A percentile compares a stretch with the other conserved stretches of the same genome.
These are phyloP conservation scores for Dryococelus australis DNA, from an alignment of 2,888 invertebrate genomes.

Conservation along the genomic window DNA sequence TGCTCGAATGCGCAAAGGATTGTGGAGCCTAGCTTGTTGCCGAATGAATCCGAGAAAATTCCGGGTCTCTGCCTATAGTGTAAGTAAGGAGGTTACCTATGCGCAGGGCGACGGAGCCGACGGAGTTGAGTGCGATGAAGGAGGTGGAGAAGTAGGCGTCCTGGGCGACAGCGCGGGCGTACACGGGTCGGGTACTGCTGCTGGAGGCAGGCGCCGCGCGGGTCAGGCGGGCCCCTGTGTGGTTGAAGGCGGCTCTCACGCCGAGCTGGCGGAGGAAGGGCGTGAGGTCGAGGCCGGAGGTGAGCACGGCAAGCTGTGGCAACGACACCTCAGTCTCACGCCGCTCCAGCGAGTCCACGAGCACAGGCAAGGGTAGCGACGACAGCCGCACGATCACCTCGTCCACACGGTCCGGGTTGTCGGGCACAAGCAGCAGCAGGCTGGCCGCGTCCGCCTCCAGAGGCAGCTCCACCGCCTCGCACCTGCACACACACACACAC, in stretches of 20 bases:
- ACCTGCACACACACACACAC: slow-evolving; percentile 43
- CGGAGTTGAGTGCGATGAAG: slow-evolving; percentile 53
- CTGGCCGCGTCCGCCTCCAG: slow-evolving; percentile 52
- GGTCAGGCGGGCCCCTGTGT: slow-evolving; percentile 38
- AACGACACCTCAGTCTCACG: slow-evolving; percentile 52
- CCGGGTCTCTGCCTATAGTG: no score
- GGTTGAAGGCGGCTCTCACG: slow-evolving; percentile 48
- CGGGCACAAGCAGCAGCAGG: slow-evolving; percentile 52
- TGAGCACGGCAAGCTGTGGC: slow-evolving; percentile 53
- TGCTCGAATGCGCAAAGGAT: no score
- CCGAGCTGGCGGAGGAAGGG: slow-evolving; percentile 51
- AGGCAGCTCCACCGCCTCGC: slow-evolving; percentile 51
- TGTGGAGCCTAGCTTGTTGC: no score
- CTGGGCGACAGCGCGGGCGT: slow-evolving; percentile 51
- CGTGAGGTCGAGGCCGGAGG: slow-evolving; percentile 50
- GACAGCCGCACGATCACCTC: slow-evolving; percentile 48
- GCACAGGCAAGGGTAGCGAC: slow-evolving; percentile 38
- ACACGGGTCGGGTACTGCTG: no score
- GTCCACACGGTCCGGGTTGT: slow-evolving; percentile 47
- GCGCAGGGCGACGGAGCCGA: slow-evolving; percentile 50
- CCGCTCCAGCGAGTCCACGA: slow-evolving; percentile 48
- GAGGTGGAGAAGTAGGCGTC: slow-evolving; percentile 54
- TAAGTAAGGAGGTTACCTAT: no score
- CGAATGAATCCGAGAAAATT: no score
- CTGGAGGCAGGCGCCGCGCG: not conserved